Conservation (phyloP, 2,113 vertebrate species). For the Microtus richardsoni region DNA sequence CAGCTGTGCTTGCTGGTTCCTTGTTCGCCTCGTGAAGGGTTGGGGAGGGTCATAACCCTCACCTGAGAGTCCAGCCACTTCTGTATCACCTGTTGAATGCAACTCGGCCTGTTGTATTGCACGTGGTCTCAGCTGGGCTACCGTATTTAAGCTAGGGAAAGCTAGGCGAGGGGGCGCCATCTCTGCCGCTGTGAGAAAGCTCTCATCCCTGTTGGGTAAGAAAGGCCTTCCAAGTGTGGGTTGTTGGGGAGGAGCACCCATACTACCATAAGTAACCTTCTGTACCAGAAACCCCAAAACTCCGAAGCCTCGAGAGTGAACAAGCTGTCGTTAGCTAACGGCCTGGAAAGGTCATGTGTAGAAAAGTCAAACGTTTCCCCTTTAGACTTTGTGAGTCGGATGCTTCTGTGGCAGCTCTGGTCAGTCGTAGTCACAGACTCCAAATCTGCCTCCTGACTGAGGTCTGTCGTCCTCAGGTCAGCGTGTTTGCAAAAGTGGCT, state of each 20-base stretch:
- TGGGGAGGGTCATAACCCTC: background rate
- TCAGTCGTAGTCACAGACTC: background rate
- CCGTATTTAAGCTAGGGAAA: background rate
- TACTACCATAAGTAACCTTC: background rate
- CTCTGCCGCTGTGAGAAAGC: background rate
- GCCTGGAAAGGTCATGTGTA: background rate
- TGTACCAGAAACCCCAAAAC: conserved; percentile 26
- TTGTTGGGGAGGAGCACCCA: background rate
- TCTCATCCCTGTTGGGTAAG: background rate
- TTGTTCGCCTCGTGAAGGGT: too few relatives aligned
- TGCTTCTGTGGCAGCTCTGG: background rate
- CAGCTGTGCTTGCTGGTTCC: background rate
- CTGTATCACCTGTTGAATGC: background rate
- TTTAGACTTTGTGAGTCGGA: background rate
- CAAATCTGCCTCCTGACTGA: background rate
- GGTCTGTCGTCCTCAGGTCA: background rate
- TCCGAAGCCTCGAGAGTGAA: background rate
- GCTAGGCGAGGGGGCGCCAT: background rate
- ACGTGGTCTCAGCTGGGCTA: background rate
- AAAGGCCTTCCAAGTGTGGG: background rate
- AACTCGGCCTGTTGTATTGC: background rate
- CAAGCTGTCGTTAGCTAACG: background rate
- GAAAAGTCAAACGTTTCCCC: background rate
- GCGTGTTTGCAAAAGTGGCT: background rate
- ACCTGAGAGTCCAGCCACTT: background rate